Conservation (phyloP, 2,888 invertebrate genomes). For the Oxyscelio sp. region DNA sequence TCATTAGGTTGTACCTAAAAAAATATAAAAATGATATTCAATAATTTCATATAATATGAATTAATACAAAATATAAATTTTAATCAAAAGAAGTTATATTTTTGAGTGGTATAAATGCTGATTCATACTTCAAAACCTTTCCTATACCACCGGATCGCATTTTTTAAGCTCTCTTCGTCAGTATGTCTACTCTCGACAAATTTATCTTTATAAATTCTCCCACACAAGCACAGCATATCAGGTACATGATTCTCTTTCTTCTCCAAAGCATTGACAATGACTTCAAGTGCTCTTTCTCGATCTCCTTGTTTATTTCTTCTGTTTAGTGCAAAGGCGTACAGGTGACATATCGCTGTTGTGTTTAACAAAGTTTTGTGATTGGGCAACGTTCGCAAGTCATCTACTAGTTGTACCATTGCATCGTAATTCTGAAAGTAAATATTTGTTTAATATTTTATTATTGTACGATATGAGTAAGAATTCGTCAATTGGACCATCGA, state of each 20-base stretch:
- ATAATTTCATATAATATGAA: too few relatives aligned
- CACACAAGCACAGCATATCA: conserved; percentile 99
- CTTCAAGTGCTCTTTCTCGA: conserved; percentile 96
- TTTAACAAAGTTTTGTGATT: conserved; percentile 96
- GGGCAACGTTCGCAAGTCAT: conserved; percentile 96
- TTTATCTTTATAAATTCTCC: conserved; percentile 98
- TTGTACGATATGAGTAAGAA: too few relatives aligned
- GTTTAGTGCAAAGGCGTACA: conserved; percentile 99
- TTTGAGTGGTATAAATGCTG: too few relatives aligned
- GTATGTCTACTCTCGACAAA: conserved; percentile 98
- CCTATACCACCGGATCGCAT: conserved; percentile 99
- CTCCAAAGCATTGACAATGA: conserved; percentile 96
- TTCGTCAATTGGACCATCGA: too few relatives aligned
- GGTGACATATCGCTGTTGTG: conserved; percentile 96
- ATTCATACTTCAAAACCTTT: conserved; percentile 95
- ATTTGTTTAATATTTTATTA: too few relatives aligned
- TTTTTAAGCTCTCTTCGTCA: conserved; percentile 95
- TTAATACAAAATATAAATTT: too few relatives aligned
- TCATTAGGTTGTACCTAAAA: conserved; percentile 97
- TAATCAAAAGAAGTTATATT: too few relatives aligned
- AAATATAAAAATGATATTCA: not conserved
- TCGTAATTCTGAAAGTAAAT: conserved; percentile 94
- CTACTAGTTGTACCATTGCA: conserved; percentile 98
- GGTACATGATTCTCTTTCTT: conserved; percentile 98
- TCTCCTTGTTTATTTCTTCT: conserved; percentile 98